Base-by-base conservation (phyloP, 1,140 invertebrate species). In the Druon quercuslanigerum region DNA sequence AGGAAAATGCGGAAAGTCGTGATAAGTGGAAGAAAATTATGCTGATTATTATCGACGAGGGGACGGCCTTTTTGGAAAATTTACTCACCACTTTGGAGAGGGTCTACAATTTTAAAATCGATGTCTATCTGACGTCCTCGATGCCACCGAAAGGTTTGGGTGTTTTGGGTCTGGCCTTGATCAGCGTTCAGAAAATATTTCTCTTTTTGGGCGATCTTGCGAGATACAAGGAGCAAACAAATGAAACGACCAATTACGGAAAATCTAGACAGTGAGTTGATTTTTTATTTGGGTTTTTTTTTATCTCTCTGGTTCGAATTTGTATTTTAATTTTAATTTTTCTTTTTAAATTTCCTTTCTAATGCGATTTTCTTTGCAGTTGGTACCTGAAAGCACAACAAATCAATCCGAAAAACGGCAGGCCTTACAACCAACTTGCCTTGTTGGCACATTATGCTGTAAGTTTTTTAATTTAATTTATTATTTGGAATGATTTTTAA, bases 371-470 rank as follows among this genome's bases (percentile, higher is more conserved):
- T 77, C 82, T 83, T 92, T 90, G 73, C 77, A 95, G 94, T 82
- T 97, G 95, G 94, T 99, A 99, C 87, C 94, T 97, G 33, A 98
- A 98, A 92, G 97, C 98, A 7, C 96, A 98, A 87, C 95, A 96
- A 90, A 94, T 98, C 20, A 97, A 98, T 90, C 97, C 98, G 2
- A 97, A 98, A 91, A 98, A 98, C 93, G 97, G 97, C 50, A 93
- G 96, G 77, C 97, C 98, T 16, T 99, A 98, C 87, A 97, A 98
- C 91, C 97, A 99, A 88, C 92, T 99, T 79, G 98, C 97, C n/a
- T 94, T 99, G 83, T 92, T 99, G 84, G 96, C 97, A 19, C 93
- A 97, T 82, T 97, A 96, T 91, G 95, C 95, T 66, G 97, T 98
- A 93, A 94, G 95, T 93, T 87, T 20, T 76, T n/a, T 74, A 16